phyloP scores from a whole-genome alignment of 1,140 invertebrate genomes.

The Holcopasites calliopsidis region DNA sequence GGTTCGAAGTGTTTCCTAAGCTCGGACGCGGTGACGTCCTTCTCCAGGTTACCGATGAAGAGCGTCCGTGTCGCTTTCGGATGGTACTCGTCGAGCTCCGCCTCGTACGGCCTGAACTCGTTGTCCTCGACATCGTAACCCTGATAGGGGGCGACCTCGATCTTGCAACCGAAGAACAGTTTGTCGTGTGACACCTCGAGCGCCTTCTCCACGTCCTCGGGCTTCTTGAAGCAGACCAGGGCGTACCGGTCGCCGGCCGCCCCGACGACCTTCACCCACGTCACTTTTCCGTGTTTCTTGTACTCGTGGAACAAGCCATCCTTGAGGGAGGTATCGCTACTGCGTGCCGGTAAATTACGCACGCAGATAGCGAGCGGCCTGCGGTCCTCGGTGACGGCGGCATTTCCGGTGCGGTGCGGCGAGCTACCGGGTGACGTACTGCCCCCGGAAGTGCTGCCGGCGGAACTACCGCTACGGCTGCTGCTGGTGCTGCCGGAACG shows the following conservation, averaged over 20 bases:
- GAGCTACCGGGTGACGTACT: conserved; percentile 78
- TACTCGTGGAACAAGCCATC: conserved; percentile 99
- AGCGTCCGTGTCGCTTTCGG: conserved; percentile 94
- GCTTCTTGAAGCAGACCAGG: conserved; percentile 96
- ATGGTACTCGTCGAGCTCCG: conserved; percentile 97
- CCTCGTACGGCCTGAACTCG: conserved; percentile 95
- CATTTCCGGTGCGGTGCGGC: conserved; percentile 69
- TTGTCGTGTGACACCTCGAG: conserved; percentile 97
- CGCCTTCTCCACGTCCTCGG: conserved; percentile 97
- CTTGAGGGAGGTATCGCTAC: conserved; percentile 95
- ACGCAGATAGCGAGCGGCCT: conserved; percentile 94
- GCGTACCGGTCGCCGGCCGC: conserved; percentile 91
- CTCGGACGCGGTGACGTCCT: conserved; percentile 93
- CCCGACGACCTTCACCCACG: conserved; percentile 94
- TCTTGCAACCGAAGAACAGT: conserved; percentile 97
- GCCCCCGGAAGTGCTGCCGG: conserved; percentile 75
- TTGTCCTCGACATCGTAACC: conserved; percentile 93
- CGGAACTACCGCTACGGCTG: conserved; percentile 81
- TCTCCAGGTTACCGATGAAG: conserved; percentile 96
- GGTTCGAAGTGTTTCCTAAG: conserved; percentile 94
- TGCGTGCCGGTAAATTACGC: conserved; percentile 92
- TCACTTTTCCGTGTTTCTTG: conserved; percentile 98
- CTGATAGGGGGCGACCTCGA: conserved; percentile 93
- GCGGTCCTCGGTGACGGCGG: conserved; percentile 83
- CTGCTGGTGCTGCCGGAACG: conserved; percentile 82